These are phyloP conservation scores for Ips nitidus DNA, from an alignment of 1,140 invertebrate genomes.

Conservation along the genomic window DNA sequence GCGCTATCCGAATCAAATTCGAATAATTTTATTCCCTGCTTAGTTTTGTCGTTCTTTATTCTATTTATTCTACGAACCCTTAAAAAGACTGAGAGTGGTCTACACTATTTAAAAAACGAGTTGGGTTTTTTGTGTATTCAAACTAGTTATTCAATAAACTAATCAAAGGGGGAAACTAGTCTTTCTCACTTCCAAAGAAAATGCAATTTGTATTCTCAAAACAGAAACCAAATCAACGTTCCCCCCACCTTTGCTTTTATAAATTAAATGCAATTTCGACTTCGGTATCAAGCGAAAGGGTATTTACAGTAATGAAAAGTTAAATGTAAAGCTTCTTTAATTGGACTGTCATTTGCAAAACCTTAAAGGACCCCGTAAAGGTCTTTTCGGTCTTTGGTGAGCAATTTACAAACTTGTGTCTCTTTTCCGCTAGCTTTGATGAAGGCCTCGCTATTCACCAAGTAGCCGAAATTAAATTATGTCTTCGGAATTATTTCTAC, in stretches of 20 bases:
- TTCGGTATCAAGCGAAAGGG: too few relatives aligned
- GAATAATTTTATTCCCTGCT: slow-evolving; percentile 15
- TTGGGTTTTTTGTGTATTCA: too few relatives aligned
- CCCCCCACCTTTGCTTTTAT: not conserved
- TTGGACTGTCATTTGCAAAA: slow-evolving; percentile 3
- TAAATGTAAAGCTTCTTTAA: not conserved
- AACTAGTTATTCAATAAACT: too few relatives aligned
- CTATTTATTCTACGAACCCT: not conserved
- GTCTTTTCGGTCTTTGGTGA: too few relatives aligned
- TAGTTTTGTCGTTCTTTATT: slow-evolving; percentile 4
- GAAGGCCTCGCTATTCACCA: not conserved
- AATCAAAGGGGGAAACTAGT: too few relatives aligned
- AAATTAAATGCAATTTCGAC: not conserved
- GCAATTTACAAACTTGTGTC: not conserved
- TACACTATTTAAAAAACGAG: not conserved
- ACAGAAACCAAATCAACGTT: not conserved
- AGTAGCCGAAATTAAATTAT: not conserved
- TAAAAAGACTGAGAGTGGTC: not conserved
- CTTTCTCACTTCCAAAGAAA: too few relatives aligned
- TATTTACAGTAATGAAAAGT: too few relatives aligned
- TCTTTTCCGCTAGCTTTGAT: not conserved
- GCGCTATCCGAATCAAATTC: slow-evolving; percentile 17
- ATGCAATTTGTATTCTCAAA: not conserved
- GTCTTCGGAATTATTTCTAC: too few relatives aligned
- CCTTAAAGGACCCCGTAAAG: not conserved